Evolutionary conservation across 2,797 vertebrate genomes (phyloP).

Genomic region (Microctenopoma stevenorrisi): DNA sequence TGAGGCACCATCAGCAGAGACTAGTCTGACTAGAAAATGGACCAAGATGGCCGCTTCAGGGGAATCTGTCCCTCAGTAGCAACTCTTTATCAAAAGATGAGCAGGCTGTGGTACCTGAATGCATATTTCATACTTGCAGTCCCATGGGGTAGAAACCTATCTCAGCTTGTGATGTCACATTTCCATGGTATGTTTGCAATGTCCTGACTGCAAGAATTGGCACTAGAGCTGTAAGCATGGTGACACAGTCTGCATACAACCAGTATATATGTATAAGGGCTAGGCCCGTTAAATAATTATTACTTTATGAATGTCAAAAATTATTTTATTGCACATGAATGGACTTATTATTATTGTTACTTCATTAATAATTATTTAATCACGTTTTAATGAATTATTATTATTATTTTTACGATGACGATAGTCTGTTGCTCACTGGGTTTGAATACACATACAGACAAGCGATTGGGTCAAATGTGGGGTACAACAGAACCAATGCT

Average conservation of each 20-base stretch:
- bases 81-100: conserved; percentile 66
- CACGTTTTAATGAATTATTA: too few relatives aligned
- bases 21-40: conserved; percentile 74
- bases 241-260: background rate
- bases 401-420: too few relatives aligned
- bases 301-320: too few relatives aligned
- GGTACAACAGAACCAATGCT: too few relatives aligned
- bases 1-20: conserved; percentile 74
- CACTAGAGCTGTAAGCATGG: background rate
- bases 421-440: too few relatives aligned
- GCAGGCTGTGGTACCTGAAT: conserved; percentile 49
- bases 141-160: conserved; percentile 14
- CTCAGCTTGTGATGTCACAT: conserved; percentile 27
- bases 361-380: too few relatives aligned
- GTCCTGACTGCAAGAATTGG: background rate
- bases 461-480: too few relatives aligned
- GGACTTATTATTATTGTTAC: too few relatives aligned
- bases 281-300: too few relatives aligned
- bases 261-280: background rate
- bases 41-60: conserved; percentile 68
- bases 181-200: conserved; percentile 20
- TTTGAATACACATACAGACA: too few relatives aligned
- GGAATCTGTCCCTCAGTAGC: conserved; percentile 53
- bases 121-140: conserved; percentile 56
- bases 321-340: too few relatives aligned